Conservation (phyloP, 2,113 vertebrate species). For the Nycticryphes semicollaris region DNA sequence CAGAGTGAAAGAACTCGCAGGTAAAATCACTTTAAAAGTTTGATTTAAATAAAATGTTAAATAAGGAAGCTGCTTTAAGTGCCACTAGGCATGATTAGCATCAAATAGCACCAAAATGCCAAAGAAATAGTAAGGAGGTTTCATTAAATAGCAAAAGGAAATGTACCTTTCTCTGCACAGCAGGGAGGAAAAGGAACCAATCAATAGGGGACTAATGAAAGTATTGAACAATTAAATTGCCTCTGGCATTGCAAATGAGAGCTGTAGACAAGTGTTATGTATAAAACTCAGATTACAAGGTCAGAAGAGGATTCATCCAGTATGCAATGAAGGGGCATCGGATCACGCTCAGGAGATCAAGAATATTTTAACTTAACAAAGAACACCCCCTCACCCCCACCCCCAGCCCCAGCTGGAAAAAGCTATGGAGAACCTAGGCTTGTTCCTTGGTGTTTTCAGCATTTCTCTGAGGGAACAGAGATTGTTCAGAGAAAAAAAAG, state of each 20-base stretch:
- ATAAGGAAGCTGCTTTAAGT: neutral
- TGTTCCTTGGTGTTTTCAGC: neutral
- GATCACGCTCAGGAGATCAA: neutral
- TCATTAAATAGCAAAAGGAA: conserved; percentile 14
- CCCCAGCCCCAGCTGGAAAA: neutral
- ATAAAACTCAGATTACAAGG: conserved; percentile 56
- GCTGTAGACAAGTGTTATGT: neutral
- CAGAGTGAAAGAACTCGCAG: neutral
- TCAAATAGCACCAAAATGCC: neutral
- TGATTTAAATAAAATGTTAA: neutral
- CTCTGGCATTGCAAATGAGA: conserved; percentile 22
- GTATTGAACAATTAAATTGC: conserved; percentile 56
- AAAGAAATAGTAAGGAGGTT: neutral
- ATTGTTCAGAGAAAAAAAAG: neutral
- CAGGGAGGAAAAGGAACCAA: neutral
- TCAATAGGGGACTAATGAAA: conserved; percentile 42
- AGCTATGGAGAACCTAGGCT: neutral
- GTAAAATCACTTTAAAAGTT: neutral
- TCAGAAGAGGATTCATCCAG: conserved; percentile 47
- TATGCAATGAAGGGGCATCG: neutral
- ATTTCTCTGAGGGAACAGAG: neutral
- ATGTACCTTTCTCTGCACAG: neutral
- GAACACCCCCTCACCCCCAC: neutral
- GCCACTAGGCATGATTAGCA: neutral
- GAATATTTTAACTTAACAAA: neutral